Base-by-base conservation (phyloP, 1,140 invertebrate genomes). In the Streblospio benedicti region DNA sequence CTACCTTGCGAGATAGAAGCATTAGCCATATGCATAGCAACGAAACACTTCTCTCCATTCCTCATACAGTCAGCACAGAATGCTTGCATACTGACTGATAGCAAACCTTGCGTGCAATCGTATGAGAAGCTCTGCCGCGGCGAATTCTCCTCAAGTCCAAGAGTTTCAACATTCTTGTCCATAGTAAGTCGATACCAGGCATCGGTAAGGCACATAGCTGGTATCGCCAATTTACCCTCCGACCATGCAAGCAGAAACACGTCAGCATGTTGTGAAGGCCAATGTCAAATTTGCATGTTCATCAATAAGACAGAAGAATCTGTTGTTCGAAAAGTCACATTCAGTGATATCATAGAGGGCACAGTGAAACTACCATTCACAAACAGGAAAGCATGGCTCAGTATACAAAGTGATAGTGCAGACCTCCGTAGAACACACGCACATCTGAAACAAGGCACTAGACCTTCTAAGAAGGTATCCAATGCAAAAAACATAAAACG, bases 1-100 rank as follows among this genome's bases (percentile, higher is more conserved):
- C 18, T 67, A 45, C 62, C 62, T 18, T 67, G 64, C 54, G 64
- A 66, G 35, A 49, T 68, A 31, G 65, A 63, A 31, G 65, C 65
- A 3, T 51, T 66, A 25, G 41, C 45, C 4, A 68, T 68, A 18
- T 54, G 53, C 23, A 57, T 52, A 12, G 33, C 67, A 5, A 60
- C 58, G 3, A 63, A 65, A 51, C 61, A 65, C 47, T 64, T 60
- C 59, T 59, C 54, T 47, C 57, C 65, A 20, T 62, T 33, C 25
- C 60, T 64, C 12, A 59, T 66, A 5, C 63, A 67, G 25, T 65
- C 61, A 2, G 28, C 35, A 20, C 35, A 54, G 20, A 6, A 45
- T 33, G 44, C 60, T 0, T 59, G 61, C 41, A 28, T 65, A 4
- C 49, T 65, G 3, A 65, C 64, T 16, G 61, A 67, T 14, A 68